phyloP scores from a whole-genome alignment of 2,797 vertebrate species.

The Sarcophilus harrisii region DNA sequence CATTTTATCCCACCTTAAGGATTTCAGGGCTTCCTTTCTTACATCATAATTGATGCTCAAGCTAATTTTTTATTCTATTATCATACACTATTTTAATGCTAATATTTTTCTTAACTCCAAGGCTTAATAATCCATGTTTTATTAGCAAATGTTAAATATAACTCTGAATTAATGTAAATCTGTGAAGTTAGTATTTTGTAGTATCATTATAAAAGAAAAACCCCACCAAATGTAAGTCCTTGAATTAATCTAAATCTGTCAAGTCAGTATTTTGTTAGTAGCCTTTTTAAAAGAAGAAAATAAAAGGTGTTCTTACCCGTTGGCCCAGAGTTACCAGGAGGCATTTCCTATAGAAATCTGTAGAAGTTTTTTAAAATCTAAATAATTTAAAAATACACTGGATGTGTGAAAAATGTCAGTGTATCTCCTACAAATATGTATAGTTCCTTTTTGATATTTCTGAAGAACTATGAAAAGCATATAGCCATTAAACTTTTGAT shows the following conservation, averaged over 20 bases:
- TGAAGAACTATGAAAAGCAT: conserved; percentile 36
- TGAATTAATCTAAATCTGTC: not conserved
- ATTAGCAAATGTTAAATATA: conserved; percentile 54
- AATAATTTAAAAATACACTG: conserved; percentile 9
- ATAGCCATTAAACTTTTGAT: conserved; percentile 35
- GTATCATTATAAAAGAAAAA: conserved; percentile 6
- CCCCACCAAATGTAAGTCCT: not conserved
- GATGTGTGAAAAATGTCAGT: conserved; percentile 47
- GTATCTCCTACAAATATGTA: not conserved
- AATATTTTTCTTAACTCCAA: conserved; percentile 51
- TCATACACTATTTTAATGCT: conserved; percentile 38
- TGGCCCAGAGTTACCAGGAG: not conserved
- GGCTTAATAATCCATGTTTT: conserved; percentile 62
- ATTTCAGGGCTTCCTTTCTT: conserved; percentile 35
- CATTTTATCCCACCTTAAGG: conserved; percentile 45
- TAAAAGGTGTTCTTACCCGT: not conserved
- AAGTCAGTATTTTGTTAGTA: not conserved
- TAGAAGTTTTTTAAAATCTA: not conserved
- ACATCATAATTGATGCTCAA: conserved; percentile 35
- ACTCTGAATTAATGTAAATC: conserved; percentile 50
- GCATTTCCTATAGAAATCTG: not conserved
- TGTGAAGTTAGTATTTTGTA: conserved; percentile 51
- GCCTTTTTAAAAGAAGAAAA: not conserved
- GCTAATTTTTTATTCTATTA: conserved; percentile 40
- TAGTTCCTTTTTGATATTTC: conserved; percentile 51